phyloP scores from a whole-genome alignment of 2,797 vertebrate species.

The Oceanodroma leucorhoa region DNA sequence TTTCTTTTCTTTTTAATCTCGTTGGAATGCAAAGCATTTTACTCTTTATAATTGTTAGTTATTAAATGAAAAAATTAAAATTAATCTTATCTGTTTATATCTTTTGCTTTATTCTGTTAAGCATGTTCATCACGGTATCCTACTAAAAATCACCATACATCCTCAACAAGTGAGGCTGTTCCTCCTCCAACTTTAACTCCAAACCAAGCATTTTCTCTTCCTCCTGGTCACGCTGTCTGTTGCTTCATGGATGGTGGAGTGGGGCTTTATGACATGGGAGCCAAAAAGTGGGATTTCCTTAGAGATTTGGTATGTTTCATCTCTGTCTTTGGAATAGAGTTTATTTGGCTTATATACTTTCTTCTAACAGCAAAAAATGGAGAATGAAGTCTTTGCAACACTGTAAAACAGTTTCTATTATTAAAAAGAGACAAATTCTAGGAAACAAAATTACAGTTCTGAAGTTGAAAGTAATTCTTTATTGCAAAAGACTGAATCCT shows the following conservation, averaged over 20 bases:
- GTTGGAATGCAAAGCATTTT: neutral
- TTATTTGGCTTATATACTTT: neutral
- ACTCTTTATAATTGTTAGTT: neutral
- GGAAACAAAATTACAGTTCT: neutral
- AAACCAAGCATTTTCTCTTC: conserved; percentile 92
- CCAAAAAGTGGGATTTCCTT: conserved; percentile 97
- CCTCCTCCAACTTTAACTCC: conserved; percentile 87
- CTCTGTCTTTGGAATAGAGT: neutral
- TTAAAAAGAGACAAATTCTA: neutral
- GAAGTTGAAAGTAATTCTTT: neutral
- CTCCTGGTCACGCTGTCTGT: conserved; percentile 92
- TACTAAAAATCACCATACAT: conserved; percentile 87
- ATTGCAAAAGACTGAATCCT: neutral
- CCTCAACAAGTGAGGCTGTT: conserved; percentile 94
- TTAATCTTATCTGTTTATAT: neutral
- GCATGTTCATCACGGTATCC: conserved; percentile 79
- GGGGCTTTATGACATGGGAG: conserved; percentile 94
- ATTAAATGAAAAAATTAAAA: neutral
- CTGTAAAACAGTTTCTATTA: neutral
- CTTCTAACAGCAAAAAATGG: neutral
- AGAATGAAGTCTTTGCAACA: neutral
- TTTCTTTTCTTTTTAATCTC: neutral
- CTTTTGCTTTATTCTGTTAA: conserved; percentile 62
- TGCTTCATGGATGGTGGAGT: conserved; percentile 99
- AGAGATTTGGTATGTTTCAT: conserved; percentile 87